Percentiles rank a stretch among this genome's conserved stretches.
phyloP scores from a whole-genome alignment of 30 jellyfish, hydroid and myxozoan species.

The Chrysaora quinquecirrha region DNA sequence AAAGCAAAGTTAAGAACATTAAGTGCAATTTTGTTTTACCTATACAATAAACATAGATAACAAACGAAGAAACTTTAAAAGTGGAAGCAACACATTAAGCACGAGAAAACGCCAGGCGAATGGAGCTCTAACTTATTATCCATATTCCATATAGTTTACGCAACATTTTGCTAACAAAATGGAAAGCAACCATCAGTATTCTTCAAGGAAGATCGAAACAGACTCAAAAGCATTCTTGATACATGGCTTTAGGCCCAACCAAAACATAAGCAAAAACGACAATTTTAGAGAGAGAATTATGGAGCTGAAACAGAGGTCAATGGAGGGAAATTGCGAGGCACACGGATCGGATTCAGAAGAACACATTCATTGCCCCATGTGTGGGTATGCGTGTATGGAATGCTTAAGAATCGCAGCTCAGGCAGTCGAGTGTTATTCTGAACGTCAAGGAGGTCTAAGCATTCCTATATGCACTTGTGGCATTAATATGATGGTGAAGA shows the following conservation, averaged over 20 bases:
- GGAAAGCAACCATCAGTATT: too few relatives aligned
- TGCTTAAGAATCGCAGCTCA: background rate
- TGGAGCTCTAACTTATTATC: too few relatives aligned
- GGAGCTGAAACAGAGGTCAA: background rate
- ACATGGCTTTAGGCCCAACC: slow-evolving; percentile 1
- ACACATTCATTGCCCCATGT: background rate
- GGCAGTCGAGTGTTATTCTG: background rate
- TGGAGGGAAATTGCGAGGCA: background rate
- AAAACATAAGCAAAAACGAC: background rate
- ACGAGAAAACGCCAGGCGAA: too few relatives aligned
- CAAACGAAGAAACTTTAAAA: too few relatives aligned
- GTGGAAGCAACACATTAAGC: too few relatives aligned
- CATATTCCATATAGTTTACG: too few relatives aligned
- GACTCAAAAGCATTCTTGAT: too few relatives aligned
- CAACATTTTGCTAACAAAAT: too few relatives aligned
- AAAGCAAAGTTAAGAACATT: too few relatives aligned
- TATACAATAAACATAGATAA: too few relatives aligned
- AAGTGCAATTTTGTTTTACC: too few relatives aligned
- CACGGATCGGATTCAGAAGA: background rate
- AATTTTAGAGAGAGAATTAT: background rate
- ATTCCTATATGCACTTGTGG: slow-evolving; percentile 9
- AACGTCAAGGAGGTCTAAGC: background rate
- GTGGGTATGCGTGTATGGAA: slow-evolving; percentile 2
- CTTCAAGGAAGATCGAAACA: too few relatives aligned
- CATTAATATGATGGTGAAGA: background rate